These are phyloP conservation scores for Ambastaia sidthimunki DNA, from an alignment of 2,797 vertebrate genomes.

Conservation along the genomic window DNA sequence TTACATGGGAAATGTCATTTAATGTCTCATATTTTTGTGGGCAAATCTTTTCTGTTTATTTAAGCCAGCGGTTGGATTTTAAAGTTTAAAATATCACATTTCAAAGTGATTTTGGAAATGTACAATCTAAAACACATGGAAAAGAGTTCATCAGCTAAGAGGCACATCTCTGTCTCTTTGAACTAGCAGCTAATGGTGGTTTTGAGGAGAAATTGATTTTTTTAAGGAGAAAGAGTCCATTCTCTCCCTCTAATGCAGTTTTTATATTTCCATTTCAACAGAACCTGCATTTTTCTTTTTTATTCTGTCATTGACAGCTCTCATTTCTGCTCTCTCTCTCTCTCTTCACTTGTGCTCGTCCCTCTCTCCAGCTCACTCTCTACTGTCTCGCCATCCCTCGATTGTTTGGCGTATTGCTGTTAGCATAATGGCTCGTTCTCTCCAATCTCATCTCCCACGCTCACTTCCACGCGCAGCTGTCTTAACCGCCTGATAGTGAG, in stretches of 20 bases:
- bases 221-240: constrained; percentile 30
- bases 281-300: constrained; percentile 12
- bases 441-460: constrained; percentile 34
- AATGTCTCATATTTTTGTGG: neutral
- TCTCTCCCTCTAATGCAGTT: constrained; percentile 2
- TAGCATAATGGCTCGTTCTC: constrained; percentile 43
- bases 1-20: neutral
- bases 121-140: neutral
- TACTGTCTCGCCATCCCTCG: constrained; percentile 24
- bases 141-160: neutral
- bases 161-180: neutral
- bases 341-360: constrained; percentile 33
- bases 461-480: constrained; percentile 26
- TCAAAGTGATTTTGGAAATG: neutral
- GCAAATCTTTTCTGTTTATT: neutral
- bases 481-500: constrained; percentile 50
- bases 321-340: constrained; percentile 38
- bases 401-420: constrained; percentile 46
- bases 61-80: neutral
- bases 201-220: constrained; percentile 1
- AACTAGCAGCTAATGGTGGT: constrained; percentile 19
- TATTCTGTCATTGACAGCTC: constrained; percentile 44
- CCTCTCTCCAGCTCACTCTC: constrained; percentile 28
- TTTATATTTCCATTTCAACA: constrained; percentile 27
- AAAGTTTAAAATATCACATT: neutral